Percentiles rank a stretch among this genome's conserved stretches.
phyloP scores from a whole-genome alignment of 2,113 vertebrate species.

The Dicrurus megarhynchus region DNA sequence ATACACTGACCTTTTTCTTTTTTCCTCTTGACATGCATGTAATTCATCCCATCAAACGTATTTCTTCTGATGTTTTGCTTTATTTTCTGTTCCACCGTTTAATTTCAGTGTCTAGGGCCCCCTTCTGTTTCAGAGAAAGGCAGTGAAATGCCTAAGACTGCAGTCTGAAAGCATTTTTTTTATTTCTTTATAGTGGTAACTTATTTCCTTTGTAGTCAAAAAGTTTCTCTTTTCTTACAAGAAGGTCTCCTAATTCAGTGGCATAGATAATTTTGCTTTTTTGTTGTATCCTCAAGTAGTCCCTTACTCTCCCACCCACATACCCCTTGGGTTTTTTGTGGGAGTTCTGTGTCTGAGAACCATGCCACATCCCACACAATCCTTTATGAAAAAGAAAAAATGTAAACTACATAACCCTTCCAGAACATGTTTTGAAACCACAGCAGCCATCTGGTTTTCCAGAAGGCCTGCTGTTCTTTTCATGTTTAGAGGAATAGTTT shows the following conservation, averaged over 20 bases:
- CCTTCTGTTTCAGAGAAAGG: slow-evolving; percentile 24
- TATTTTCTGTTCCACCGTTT: not conserved
- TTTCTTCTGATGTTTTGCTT: not conserved
- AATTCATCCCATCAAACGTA: not conserved
- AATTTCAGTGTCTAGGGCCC: not conserved
- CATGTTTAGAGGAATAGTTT: slow-evolving; percentile 78
- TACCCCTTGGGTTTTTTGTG: not conserved
- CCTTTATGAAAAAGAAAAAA: slow-evolving; percentile 48
- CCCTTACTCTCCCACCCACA: not conserved
- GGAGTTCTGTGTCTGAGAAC: slow-evolving; percentile 16
- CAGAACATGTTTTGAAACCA: slow-evolving; percentile 62
- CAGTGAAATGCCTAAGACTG: not conserved
- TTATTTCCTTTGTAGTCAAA: not conserved
- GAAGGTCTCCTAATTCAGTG: not conserved
- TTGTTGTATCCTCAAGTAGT: not conserved
- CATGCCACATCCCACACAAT: slow-evolving; percentile 28
- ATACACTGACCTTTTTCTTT: not conserved
- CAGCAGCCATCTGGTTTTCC: slow-evolving; percentile 78
- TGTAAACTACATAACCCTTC: slow-evolving; percentile 57
- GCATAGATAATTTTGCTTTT: not conserved
- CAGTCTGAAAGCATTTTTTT: not conserved
- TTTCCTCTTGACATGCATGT: not conserved
- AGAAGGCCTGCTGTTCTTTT: slow-evolving; percentile 81
- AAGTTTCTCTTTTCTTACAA: not conserved
- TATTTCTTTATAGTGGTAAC: not conserved